These are phyloP conservation scores for Psittacula echo DNA, from an alignment of 2,797 vertebrate species.

Conservation along the genomic window DNA sequence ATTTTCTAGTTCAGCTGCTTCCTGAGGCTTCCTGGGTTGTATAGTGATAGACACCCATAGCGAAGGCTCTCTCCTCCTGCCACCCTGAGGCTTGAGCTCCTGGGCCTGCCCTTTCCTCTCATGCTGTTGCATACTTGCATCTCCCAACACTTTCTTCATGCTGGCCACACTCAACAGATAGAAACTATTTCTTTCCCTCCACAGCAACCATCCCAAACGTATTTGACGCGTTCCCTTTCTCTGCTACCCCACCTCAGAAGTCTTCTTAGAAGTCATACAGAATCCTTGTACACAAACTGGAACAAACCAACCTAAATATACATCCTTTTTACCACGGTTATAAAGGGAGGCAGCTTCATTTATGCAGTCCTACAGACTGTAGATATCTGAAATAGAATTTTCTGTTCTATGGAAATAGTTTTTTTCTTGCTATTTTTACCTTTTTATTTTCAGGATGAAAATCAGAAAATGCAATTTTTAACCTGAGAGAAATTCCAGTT, in stretches of 20 bases:
- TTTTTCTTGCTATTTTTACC: background rate
- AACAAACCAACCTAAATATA: background rate
- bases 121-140: background rate
- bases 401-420: background rate
- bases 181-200: background rate
- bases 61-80: background rate
- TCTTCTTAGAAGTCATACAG: background rate
- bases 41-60: fast-evolving
- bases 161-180: background rate
- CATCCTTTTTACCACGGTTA: background rate
- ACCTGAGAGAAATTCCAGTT: background rate
- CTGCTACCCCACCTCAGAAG: background rate
- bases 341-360: background rate
- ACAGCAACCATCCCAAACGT: background rate
- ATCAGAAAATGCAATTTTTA: background rate
- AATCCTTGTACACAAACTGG: background rate
- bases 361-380: background rate
- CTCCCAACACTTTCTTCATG: background rate
- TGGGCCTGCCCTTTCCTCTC: background rate
- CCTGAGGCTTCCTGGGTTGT: background rate
- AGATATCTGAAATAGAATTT: background rate
- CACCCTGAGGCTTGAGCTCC: background rate
- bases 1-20: constrained; percentile 7
- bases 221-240: background rate
- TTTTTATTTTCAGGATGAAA: background rate